Evolutionary conservation across 2,113 vertebrate species (phyloP), one percentile per base, ranked within the genome.

Genomic region (Tautogolabrus adspersus): DNA sequence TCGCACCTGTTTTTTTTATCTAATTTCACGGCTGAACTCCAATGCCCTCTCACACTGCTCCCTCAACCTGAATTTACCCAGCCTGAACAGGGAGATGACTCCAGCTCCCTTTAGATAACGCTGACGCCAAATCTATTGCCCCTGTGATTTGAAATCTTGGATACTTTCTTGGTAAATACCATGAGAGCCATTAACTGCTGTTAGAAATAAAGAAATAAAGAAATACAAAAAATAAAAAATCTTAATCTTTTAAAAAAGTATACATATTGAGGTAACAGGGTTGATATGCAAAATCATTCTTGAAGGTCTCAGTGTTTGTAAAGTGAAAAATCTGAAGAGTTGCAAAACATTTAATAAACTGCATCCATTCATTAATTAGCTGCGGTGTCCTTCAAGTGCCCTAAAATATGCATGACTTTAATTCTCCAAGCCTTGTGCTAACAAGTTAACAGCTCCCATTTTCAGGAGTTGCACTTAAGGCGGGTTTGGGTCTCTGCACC

Each of bases 11-110:
- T 66, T 72, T 37, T 42, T 37, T 44, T 13, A 61, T 72, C 64
- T 72, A 40, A 73, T 86, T 86, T 86, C 52, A 84, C 0, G 15
- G 55, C 52, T 69, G 65, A 75, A 5, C 46, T 66, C 30, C 34
- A 67, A 7, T 49, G 63, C n/a, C 44, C 67, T 40, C 66, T 62
- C 40, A 0, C 10, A 34, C 5, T 56, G 16, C 57, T 56, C 15
- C 3, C 0, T 52, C 16, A 8, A 49, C 23, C 71, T 71, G 40
- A 19, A 60, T 57, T 52, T 71, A 64, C 46, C 59, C 47, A 21
- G 52, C 38, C 1, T 23, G 79, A 81, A 18, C 57, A n/a, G 3
- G 42, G 38, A 70, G 30, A 59, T 56, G 8, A 54, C 38, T 10
- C 44, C 40, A 56, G 26, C 52, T 75, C 6, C 51, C 49, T 30